Evolutionary conservation across 2,113 vertebrate species (phyloP).

Genomic region (Conger conger): DNA sequence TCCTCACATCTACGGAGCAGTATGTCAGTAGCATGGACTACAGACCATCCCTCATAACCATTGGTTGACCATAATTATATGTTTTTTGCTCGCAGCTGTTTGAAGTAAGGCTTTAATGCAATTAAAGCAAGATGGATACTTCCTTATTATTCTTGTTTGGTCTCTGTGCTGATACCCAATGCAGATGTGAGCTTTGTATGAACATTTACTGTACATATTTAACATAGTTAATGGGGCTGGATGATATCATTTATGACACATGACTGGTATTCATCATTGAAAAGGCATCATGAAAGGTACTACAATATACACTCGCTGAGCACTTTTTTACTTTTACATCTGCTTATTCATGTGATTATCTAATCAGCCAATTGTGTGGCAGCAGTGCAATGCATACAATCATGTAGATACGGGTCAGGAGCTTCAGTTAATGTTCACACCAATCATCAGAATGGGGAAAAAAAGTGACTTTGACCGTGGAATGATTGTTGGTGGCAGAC

Average conservation of each 20-base stretch:
- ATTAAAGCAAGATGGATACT: background rate
- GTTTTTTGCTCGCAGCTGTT: background rate
- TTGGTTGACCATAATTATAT: background rate
- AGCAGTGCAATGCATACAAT: no score
- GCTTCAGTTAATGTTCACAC: no score
- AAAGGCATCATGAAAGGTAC: no score
- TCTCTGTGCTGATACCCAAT: background rate
- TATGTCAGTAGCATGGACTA: background rate
- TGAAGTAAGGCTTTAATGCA: background rate
- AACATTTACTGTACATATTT: background rate
- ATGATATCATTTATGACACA: background rate
- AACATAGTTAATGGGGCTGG: background rate
- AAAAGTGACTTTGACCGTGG: no score
- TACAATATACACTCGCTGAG: no score
- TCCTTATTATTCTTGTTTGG: background rate
- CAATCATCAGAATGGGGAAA: no score
- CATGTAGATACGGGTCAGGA: no score
- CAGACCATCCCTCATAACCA: background rate
- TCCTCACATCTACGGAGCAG: background rate
- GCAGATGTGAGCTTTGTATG: background rate
- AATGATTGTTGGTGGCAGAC: no score
- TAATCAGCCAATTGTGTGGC: no score
- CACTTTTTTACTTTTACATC: no score
- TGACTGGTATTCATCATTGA: background rate
- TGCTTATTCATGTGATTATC: no score